phyloP scores from a whole-genome alignment of 2,797 vertebrate genomes.

The Microctenopoma stevenorrisi region DNA sequence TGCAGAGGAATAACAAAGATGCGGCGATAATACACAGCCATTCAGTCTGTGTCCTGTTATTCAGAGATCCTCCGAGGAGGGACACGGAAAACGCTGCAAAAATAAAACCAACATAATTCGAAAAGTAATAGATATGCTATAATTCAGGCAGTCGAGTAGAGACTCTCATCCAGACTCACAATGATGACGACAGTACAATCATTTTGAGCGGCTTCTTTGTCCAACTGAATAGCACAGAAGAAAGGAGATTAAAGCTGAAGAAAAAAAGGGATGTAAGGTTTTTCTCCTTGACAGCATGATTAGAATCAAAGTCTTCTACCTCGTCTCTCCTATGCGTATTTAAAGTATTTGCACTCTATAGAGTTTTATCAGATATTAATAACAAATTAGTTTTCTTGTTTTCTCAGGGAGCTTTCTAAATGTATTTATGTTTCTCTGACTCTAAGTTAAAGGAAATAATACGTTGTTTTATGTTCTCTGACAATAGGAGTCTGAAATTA shows the following conservation, averaged over 20 bases:
- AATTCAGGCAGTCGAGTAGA: conserved; percentile 20
- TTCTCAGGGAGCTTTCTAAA: conserved; percentile 29
- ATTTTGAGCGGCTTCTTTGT: conserved; percentile 37
- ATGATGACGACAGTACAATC: conserved; percentile 23
- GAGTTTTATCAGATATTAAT: conserved; percentile 21
- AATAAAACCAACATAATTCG: conserved; percentile 44
- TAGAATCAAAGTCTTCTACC: conserved; percentile 31
- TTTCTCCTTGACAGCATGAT: conserved; percentile 18
- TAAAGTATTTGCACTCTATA: conserved; percentile 41
- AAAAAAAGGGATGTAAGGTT: not conserved
- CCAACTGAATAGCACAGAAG: conserved; percentile 27
- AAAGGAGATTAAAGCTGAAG: conserved; percentile 20
- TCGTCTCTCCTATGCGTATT: conserved; percentile 32
- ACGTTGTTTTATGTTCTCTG: conserved; percentile 52
- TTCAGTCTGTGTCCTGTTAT: conserved; percentile 51
- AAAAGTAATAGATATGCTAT: conserved; percentile 33
- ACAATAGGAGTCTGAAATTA: conserved; percentile 50
- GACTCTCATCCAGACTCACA: conserved; percentile 21
- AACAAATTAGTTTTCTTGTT: conserved; percentile 11
- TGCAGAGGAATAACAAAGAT: conserved; percentile 68
- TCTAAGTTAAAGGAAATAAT: conserved; percentile 44
- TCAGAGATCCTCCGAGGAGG: conserved; percentile 28
- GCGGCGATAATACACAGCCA: conserved; percentile 31
- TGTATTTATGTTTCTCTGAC: conserved; percentile 31
- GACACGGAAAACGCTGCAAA: conserved; percentile 30